Evolutionary conservation across 2,797 vertebrate genomes (phyloP), one percentile per base, ranked within the genome.

Genomic region (Bovichtus diacanthus): DNA sequence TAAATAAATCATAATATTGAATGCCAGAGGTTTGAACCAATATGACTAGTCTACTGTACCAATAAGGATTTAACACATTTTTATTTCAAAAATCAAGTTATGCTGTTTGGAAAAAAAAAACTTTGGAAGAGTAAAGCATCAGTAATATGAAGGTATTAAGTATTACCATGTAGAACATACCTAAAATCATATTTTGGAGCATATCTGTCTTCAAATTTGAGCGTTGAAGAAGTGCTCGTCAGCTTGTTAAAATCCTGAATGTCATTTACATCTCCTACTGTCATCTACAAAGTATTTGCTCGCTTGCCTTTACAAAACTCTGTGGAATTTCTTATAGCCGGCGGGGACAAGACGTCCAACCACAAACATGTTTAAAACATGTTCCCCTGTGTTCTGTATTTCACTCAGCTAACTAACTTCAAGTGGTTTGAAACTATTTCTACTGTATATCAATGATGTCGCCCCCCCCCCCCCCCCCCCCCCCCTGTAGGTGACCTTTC

Each of bases 401-500:
- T 38, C 7, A 13, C 18, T 8, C 46, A 59, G 23, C 23, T 25
- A 6, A 21, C 19, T 23, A 6, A 21, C 19, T 23, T 41, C n/a
- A 5, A 21, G 13, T 41, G 9, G 11, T 36, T 36, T 13, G 10
- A 47, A 49, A 16, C 2, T 9, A 7, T n/a, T 23, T 18, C 31
- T 7, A 34, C 31, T 34, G 9, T 34, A 34, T 21, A 43, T 34
- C 18, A 55, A 54, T 16, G 5, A 25, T 39, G 27, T 19, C 15
- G 7, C 34, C 19, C n/a, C 6, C 3, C 39, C 25, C 3, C 41
- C 12, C 5, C 31, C n/a, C n/a, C n/a, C n/a, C n/a, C n/a, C n/a
- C n/a, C n/a, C 9, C 10, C 41, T 60, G 21, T 6, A 94, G 94
- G 73, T 93, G 67, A 78, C 25, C 25, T 83, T 92, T 67, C 9